Evolutionary conservation across 2,797 vertebrate genomes (phyloP).

Genomic region (Trematomus bernacchii): DNA sequence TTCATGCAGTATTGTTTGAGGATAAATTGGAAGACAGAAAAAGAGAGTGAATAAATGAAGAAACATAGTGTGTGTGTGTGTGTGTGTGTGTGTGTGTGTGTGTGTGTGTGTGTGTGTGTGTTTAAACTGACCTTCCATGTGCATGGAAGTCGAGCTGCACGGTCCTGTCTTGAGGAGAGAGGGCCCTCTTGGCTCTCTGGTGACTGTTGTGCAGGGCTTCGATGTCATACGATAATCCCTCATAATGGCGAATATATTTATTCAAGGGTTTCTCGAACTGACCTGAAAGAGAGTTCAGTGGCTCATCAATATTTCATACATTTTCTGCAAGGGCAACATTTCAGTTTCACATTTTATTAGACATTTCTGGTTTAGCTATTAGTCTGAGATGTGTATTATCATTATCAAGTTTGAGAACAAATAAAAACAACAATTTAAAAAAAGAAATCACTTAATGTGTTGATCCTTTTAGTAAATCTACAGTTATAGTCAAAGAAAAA

Average conservation of each 20-base stretch:
- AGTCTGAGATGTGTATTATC: too few relatives aligned
- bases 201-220: constrained; percentile 93
- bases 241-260: constrained; percentile 95
- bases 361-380: too few relatives aligned
- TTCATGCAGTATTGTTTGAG: not conserved
- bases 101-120: constrained; percentile 1
- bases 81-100: constrained; percentile 10
- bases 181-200: constrained; percentile 96
- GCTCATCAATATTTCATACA: constrained; percentile 31
- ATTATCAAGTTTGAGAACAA: too few relatives aligned
- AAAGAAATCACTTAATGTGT: constrained; percentile 1
- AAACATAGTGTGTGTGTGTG: not conserved
- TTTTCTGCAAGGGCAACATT: not conserved
- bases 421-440: too few relatives aligned
- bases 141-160: constrained; percentile 94
- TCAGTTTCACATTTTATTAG: too few relatives aligned
- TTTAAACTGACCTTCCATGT: constrained; percentile 92
- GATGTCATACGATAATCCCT: constrained; percentile 94
- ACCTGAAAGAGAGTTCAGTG: constrained; percentile 83
- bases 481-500: not conserved
- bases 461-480: not conserved
- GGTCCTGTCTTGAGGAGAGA: constrained; percentile 90
- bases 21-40: constrained; percentile 2
- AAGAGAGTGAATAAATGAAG: not conserved
- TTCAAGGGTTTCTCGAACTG: constrained; percentile 91